Base-by-base conservation (phyloP, 2,797 vertebrate genomes). In the Hoplostethus mediterraneus region DNA sequence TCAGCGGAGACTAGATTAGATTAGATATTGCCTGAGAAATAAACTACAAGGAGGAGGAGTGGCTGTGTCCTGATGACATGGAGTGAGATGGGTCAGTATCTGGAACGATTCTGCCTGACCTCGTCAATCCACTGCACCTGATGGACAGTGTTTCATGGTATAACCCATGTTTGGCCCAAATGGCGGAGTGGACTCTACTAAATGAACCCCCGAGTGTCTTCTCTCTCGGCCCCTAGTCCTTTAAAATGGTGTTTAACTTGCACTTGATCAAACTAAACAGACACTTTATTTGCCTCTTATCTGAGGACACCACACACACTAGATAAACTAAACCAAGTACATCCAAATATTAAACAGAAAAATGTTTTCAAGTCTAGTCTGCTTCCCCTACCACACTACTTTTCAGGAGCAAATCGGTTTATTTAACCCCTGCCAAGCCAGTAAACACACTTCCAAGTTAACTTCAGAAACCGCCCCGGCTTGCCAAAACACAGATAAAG, bases 401-500 rank as follows among this genome's bases (percentile, higher is more conserved):
- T 73, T 68, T 56, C 3, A 64, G 53, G 17, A 47, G 63, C 31
- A 58, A 48, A 30, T 48, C 25, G 44, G 17, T 70, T 55, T 66
- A 48, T 42, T 48, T 31, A 51, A 65, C 49, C 33, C 1, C 25
- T 58, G 58, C 17, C 33, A 61, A 69, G 12, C 3, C 6, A 45
- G 14, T 44, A 47, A 81, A 71, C 53, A 51, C 13, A n/a, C 36
- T 56, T 21, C 3, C 6, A 54, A 63, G 73, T 57, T 40, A 63
- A 10, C 48, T 31, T 58, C 12, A 51, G 12, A 59, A 48, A 67
- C 53, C n/a, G 4, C 21, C 10, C n/a, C 3, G 0, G 14, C 31
- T 13, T 66, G 65, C 54, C 64, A 63, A 45, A 72, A 65, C 49
- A 30, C 28, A 52, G 49, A 60, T 31, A 62, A 58, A 59, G 59